These are phyloP conservation scores for Aporophyla lueneburgensis DNA, from an alignment of 2,888 invertebrate species.

Conservation along the genomic window DNA sequence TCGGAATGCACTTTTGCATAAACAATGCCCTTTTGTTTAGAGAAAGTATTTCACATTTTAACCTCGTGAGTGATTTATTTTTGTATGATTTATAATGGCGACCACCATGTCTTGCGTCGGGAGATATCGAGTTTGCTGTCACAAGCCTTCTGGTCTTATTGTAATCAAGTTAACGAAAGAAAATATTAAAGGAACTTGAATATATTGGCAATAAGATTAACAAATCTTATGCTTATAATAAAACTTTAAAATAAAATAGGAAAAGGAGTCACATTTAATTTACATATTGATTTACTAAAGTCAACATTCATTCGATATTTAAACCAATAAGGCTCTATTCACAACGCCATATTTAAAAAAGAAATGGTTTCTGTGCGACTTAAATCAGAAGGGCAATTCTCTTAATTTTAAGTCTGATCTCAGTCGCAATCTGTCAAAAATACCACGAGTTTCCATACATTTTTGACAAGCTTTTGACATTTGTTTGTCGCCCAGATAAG, in stretches of 20 bases:
- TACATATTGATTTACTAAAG: neutral
- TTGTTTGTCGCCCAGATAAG: too few species aligned
- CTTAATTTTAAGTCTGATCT: too few species aligned
- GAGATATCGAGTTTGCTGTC: constrained; percentile 56
- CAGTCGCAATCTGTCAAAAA: too few species aligned
- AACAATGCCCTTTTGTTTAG: constrained; percentile 90
- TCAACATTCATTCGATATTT: neutral
- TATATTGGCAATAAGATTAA: neutral
- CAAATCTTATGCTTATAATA: neutral
- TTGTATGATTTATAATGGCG: constrained; percentile 87
- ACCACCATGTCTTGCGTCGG: constrained; percentile 76
- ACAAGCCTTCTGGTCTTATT: constrained; percentile 36
- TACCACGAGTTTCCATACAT: too few species aligned
- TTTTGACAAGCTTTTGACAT: too few species aligned
- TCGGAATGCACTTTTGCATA: constrained; percentile 89
- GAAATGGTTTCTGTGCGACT: neutral
- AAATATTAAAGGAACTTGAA: constrained; percentile 6
- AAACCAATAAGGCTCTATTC: neutral
- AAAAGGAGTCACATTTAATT: neutral
- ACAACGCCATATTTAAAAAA: neutral
- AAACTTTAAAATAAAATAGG: neutral
- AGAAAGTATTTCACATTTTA: constrained; percentile 90
- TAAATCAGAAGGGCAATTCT: neutral
- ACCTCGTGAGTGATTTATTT: constrained; percentile 88
- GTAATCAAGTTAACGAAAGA: constrained; percentile 41